Conservation (phyloP, 2,888 invertebrate species). For the Eulithis testata region DNA sequence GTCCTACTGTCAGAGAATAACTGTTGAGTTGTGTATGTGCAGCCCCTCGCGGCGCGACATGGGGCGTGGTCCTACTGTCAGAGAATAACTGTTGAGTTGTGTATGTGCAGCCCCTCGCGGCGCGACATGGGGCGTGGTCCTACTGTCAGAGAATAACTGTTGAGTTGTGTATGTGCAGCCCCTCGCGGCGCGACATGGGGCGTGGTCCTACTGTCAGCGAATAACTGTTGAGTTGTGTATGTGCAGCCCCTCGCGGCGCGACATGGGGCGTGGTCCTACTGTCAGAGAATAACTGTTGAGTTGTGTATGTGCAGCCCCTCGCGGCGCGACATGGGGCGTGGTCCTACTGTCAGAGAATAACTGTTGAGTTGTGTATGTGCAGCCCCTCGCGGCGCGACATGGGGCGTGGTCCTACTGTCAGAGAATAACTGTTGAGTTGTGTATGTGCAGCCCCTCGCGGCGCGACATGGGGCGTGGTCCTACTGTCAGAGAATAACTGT, state of each 20-base stretch:
- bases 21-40: conserved; percentile 6
- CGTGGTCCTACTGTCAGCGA: conserved; percentile 66
- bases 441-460: conserved; percentile 88
- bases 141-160: background rate
- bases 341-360: conserved; percentile 51
- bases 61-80: conserved; percentile 86
- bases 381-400: conserved; percentile 93
- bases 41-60: conserved; percentile 93
- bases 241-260: conserved; percentile 91
- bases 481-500: background rate
- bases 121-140: conserved; percentile 92
- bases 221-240: background rate
- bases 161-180: conserved; percentile 72
- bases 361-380: conserved; percentile 6
- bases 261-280: conserved; percentile 90
- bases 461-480: conserved; percentile 92
- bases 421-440: background rate
- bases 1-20: conserved; percentile 51
- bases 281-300: background rate
- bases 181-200: conserved; percentile 95
- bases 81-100: background rate
- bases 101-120: conserved; percentile 88
- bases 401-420: conserved; percentile 86
- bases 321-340: conserved; percentile 93
- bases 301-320: conserved; percentile 86